Percentiles rank a stretch among this genome's conserved stretches.
These are phyloP conservation scores for Cryptoblepharus egeriae DNA, from an alignment of 2,797 vertebrate species.

Conservation along the genomic window DNA sequence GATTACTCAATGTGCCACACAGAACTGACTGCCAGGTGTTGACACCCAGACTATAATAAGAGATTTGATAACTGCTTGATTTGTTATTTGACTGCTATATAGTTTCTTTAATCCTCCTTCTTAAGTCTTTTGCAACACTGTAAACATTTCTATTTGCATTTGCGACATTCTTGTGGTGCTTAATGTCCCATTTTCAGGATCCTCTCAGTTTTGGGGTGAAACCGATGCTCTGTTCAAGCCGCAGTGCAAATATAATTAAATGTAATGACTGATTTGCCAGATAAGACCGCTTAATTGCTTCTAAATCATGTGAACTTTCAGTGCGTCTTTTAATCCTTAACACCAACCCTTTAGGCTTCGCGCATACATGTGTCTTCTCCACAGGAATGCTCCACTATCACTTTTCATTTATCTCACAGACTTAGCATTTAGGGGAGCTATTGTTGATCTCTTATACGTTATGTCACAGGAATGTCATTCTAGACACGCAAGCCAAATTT, in stretches of 20 bases:
- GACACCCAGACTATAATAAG: slow-evolving; percentile 29
- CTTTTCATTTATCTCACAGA: neutral
- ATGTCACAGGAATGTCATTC: neutral
- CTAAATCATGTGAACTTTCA: slow-evolving; percentile 10
- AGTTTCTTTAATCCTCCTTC: slow-evolving; percentile 19
- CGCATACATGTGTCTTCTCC: neutral
- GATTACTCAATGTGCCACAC: neutral
- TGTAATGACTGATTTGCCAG: slow-evolving; percentile 10
- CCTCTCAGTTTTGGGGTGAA: neutral
- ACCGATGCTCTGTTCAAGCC: slow-evolving; percentile 2
- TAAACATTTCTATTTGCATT: slow-evolving; percentile 43
- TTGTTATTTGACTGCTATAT: slow-evolving; percentile 30
- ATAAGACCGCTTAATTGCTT: slow-evolving; percentile 19
- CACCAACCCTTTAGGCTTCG: neutral
- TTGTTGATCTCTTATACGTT: neutral
- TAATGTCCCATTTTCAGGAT: neutral
- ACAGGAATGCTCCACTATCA: neutral
- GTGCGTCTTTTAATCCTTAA: slow-evolving; percentile 2
- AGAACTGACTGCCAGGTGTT: neutral
- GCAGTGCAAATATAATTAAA: slow-evolving; percentile 14
- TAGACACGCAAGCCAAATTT: neutral
- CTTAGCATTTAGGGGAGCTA: neutral
- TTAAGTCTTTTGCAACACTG: slow-evolving; percentile 14
- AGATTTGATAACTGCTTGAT: slow-evolving; percentile 30
- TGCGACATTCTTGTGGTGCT: neutral